These are phyloP conservation scores for Leptinotarsa rubiginosa DNA, from an alignment of 2,888 invertebrate genomes.

Conservation along the genomic window DNA sequence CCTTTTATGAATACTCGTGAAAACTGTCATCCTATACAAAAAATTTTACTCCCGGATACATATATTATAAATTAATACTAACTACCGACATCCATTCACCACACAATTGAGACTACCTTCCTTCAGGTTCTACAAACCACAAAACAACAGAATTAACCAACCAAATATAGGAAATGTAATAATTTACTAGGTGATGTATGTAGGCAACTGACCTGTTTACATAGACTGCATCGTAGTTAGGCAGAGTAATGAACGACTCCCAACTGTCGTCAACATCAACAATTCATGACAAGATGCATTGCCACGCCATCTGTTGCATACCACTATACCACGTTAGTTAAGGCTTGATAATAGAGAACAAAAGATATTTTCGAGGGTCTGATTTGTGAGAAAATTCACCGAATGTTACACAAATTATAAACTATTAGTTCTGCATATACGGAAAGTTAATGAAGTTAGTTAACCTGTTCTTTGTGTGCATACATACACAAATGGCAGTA, in stretches of 20 bases:
- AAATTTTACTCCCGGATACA: no score
- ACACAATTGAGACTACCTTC: background rate
- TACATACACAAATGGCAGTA: no score
- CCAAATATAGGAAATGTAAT: background rate
- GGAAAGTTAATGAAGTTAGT: no score
- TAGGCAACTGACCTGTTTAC: constrained; percentile 17
- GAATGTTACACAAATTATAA: no score
- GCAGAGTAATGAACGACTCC: constrained; percentile 18
- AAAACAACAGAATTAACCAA: background rate
- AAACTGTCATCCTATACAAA: no score
- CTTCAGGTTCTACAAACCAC: background rate
- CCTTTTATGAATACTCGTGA: no score
- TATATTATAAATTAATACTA: no score
- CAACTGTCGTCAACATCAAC: constrained; percentile 7
- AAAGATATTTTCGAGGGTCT: background rate
- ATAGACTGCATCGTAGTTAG: background rate
- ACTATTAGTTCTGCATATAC: background rate
- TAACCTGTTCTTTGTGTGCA: no score
- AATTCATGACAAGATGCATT: constrained; percentile 13
- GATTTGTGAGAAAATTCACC: background rate
- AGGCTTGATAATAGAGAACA: background rate
- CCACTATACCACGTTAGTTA: background rate
- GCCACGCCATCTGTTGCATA: constrained; percentile 5
- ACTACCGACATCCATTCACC: background rate
- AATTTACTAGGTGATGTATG: constrained; percentile 9